Conservation (phyloP, 2,888 invertebrate species). For the Trisateles emortualis region DNA sequence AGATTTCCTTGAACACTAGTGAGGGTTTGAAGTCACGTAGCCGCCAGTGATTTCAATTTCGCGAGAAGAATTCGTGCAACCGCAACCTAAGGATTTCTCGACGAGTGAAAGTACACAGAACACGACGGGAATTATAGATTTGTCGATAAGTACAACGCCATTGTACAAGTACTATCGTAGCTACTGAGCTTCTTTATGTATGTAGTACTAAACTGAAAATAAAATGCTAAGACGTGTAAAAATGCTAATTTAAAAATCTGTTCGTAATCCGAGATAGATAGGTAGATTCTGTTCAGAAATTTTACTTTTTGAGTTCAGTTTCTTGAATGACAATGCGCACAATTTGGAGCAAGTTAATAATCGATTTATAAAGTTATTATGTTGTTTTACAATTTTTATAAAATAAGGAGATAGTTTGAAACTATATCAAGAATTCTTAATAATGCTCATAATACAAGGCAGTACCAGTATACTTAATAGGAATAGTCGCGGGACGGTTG, state of each 20-base stretch:
- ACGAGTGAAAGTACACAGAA: constrained; percentile 56
- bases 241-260: too few relatives aligned
- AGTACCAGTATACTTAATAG: constrained; percentile 13
- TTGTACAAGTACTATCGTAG: neutral
- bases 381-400: too few relatives aligned
- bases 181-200: neutral
- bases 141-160: constrained; percentile 28
- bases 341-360: too few relatives aligned
- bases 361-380: too few relatives aligned
- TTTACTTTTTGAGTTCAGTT: too few relatives aligned
- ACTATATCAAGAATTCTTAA: neutral
- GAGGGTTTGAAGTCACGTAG: constrained; percentile 79
- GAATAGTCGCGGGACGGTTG: constrained; percentile 37
- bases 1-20: constrained; percentile 69
- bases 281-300: too few relatives aligned
- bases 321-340: too few relatives aligned
- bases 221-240: too few relatives aligned
- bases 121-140: constrained; percentile 51
- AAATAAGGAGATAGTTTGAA: neutral
- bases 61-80: constrained; percentile 61
- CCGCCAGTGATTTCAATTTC: constrained; percentile 78
- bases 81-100: constrained; percentile 58
- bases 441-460: neutral
- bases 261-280: too few relatives aligned
- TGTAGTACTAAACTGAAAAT: neutral